Base-by-base conservation (phyloP, 1,140 invertebrate species). In the Oppia nitens region DNA sequence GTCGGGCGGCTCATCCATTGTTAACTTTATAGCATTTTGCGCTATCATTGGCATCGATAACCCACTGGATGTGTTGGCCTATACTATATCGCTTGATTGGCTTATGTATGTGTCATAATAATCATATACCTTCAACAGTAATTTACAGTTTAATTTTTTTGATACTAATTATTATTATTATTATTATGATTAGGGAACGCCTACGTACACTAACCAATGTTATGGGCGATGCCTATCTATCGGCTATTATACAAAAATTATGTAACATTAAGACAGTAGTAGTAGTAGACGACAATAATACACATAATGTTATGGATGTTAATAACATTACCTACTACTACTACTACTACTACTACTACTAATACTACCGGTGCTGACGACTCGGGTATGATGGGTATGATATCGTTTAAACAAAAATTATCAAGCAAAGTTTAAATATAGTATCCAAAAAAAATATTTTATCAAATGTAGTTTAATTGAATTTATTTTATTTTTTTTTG, bases 201-300 rank as follows among this genome's bases (percentile, higher is more conserved):
- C 81, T 89, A 57, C 77, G 87, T 49, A 90, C 87, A 1, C 85
- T 84, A 3, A 88, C 87, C 65, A 93, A 91, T 67, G 83, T 90
- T 76, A 70, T 91, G 23, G 86, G 86, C 0, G 87, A 91, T 66
- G 87, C 85, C 68, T 89, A 88, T 68, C 81, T 85, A 4, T 84
- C 85, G 79, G 84, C 63, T 72, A 88, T 28, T 90, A 85, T 17
- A 82, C 83, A 66, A 81, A 82, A 51, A 20, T 25, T 25, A 51
- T 51, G 21, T 20, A 51, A n/a, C 4, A 51, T 51, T 9, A 51
- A 51, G 45, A 47, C 14, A 47, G 45, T n/a, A 47, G 45, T 47
- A 14, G 45, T n/a, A 14, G n/a, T 14, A 47, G 45, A 14, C n/a
- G 14, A 47, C 14, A 14, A 14, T 14, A 47, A 47, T 14, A 47